Evolutionary conservation across 2,113 vertebrate genomes (phyloP), one percentile per base, ranked within the genome.

Genomic region (Cinclus mexicanus): DNA sequence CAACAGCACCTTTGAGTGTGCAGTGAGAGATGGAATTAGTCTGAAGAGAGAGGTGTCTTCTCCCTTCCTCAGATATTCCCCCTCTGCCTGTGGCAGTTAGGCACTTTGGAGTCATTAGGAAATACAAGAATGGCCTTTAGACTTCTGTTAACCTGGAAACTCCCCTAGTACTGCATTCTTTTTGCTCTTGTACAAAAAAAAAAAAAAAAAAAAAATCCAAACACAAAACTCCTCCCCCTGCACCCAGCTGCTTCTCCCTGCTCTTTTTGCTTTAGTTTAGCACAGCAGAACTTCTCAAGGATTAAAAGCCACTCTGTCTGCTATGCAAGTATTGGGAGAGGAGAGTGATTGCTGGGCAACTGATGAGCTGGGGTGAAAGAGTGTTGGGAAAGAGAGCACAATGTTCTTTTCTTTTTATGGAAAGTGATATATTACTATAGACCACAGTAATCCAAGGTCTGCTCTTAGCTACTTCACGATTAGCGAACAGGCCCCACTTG

Each of bases 381-480:
- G 91, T 69, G 64, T 91, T 95, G 93, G 80, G 93, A 94, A 97
- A 94, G 92, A 82, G 93, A 96, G 84, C 81, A 95, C 92, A 95
- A 72, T 96, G 93, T 97, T 96, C 95, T 94, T 94, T 97, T 96
- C 95, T 96, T 96, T 97, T 97, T 95, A 94, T 85, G 87, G 96
- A 95, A 97, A 94, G 86, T 96, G 94, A 97, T 95, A 95, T 92
- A 93, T 96, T 93, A 63, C 87, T 89, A 63, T 76, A 95, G 93
- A 83, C 83, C 74, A 55, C 90, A 94, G 95, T 96, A 97, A 96
- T 95, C 87, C 94, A 92, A 93, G 70, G 64, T 89, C 93, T 96
- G 89, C 93, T 94, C 90, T 91, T 83, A 90, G 94, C 84, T 90
- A 57, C 88, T 92, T 93, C 76, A 74, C 12, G 46, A 94, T 87